phyloP scores from a whole-genome alignment of 2,113 vertebrate species.

The Pavo muticus region DNA sequence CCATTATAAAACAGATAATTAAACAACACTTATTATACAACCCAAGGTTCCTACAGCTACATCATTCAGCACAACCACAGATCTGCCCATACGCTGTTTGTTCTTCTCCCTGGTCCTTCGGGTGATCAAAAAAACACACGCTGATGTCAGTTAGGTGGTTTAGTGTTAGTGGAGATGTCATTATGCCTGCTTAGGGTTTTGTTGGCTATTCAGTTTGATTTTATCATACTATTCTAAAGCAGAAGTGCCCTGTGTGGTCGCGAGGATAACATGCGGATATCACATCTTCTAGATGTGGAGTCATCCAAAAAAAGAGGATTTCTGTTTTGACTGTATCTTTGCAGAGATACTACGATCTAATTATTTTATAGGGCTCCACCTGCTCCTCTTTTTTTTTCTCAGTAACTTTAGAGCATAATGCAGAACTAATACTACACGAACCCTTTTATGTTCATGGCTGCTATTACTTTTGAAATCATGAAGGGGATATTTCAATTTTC shows the following conservation, averaged over 20 bases:
- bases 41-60: background rate
- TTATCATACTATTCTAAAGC: background rate
- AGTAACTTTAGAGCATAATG: background rate
- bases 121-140: rapidly evolving
- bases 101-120: background rate
- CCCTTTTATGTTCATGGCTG: background rate
- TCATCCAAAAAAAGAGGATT: background rate
- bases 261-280: rapidly evolving
- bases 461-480: background rate
- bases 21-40: background rate
- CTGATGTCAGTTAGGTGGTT: rapidly evolving
- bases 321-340: background rate
- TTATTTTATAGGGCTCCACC: background rate
- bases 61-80: background rate
- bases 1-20: background rate
- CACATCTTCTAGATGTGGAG: rapidly evolving
- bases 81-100: background rate
- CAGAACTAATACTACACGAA: background rate
- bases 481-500: background rate
- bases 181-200: background rate
- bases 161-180: background rate
- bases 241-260: background rate
- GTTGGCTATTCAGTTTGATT: too few relatives aligned
- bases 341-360: rapidly evolving
- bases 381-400: too few relatives aligned